phyloP scores from a whole-genome alignment of 1,140 invertebrate genomes.

The Leguminivora glycinivorella region DNA sequence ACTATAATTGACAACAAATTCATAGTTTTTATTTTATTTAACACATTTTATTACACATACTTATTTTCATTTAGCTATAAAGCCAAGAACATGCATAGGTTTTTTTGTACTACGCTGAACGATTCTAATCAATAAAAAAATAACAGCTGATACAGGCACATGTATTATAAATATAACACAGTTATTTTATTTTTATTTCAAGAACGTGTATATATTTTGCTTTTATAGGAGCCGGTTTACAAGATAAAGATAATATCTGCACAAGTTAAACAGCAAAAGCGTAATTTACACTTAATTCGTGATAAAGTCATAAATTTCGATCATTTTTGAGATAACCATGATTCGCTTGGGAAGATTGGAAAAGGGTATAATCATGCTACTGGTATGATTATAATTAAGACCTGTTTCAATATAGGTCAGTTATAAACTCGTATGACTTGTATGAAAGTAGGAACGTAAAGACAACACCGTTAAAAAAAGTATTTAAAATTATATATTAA shows the following conservation, averaged over 20 bases:
- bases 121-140: too few species aligned
- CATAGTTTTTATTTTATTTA: too few species aligned
- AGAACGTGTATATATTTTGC: too few species aligned
- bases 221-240: background rate
- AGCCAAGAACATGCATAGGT: too few species aligned
- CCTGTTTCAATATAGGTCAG: slow-evolving; percentile 2
- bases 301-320: slow-evolving; percentile 28
- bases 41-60: too few species aligned
- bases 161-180: too few species aligned
- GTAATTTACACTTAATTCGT: slow-evolving; percentile 19
- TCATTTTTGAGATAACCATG: slow-evolving; percentile 3
- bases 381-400: background rate
- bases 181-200: too few species aligned
- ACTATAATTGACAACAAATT: too few species aligned
- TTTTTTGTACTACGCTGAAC: too few species aligned
- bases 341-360: slow-evolving; percentile 2
- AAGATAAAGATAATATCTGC: slow-evolving; percentile 10
- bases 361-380: slow-evolving; percentile 1
- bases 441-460: background rate
- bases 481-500: background rate
- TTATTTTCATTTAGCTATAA: too few species aligned
- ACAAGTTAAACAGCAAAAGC: slow-evolving; percentile 21
- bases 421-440: background rate
- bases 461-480: background rate
- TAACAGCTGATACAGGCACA: too few species aligned